Percentiles rank a stretch among this genome's conserved stretches.
These are phyloP conservation scores for Hipparchia semele DNA, from an alignment of 2,888 invertebrate species.

Conservation along the genomic window DNA sequence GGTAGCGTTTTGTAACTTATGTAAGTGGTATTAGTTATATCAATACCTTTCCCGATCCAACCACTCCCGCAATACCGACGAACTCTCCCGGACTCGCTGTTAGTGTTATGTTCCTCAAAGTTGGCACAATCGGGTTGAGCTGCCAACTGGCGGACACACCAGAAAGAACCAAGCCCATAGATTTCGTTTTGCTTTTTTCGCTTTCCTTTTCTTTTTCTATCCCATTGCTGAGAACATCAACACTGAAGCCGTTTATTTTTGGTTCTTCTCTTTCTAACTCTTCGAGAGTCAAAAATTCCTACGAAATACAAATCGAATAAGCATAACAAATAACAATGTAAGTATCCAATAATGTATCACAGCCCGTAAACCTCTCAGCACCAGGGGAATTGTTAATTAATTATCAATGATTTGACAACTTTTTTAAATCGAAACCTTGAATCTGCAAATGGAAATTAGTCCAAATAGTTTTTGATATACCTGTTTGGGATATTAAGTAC, in stretches of 20 bases:
- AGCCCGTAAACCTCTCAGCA: no score
- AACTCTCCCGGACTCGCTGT: slow-evolving; percentile 81
- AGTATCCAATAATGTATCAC: no score
- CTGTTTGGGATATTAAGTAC: no score
- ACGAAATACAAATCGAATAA: slow-evolving; percentile 34
- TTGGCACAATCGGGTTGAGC: slow-evolving; percentile 77
- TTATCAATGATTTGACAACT: no score
- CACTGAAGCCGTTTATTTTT: slow-evolving; percentile 44
- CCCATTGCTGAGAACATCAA: slow-evolving; percentile 53
- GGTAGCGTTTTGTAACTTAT: no score
- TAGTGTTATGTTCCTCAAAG: slow-evolving; percentile 78
- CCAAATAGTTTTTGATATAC: no score
- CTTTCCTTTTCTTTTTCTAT: slow-evolving; percentile 55
- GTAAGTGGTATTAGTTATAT: not conserved
- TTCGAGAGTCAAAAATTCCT: slow-evolving; percentile 74
- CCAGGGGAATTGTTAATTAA: no score
- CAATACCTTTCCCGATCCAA: slow-evolving; percentile 88
- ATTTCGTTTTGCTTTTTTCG: slow-evolving; percentile 50
- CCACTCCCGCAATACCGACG: slow-evolving; percentile 88
- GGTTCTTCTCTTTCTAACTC: slow-evolving; percentile 60
- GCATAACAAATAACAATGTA: no score
- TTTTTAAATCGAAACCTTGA: no score
- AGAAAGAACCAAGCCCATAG: slow-evolving; percentile 60
- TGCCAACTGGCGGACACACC: slow-evolving; percentile 75
- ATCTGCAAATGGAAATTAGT: no score